Conservation (phyloP, 1,140 invertebrate genomes). For the Lethrus apterus region DNA sequence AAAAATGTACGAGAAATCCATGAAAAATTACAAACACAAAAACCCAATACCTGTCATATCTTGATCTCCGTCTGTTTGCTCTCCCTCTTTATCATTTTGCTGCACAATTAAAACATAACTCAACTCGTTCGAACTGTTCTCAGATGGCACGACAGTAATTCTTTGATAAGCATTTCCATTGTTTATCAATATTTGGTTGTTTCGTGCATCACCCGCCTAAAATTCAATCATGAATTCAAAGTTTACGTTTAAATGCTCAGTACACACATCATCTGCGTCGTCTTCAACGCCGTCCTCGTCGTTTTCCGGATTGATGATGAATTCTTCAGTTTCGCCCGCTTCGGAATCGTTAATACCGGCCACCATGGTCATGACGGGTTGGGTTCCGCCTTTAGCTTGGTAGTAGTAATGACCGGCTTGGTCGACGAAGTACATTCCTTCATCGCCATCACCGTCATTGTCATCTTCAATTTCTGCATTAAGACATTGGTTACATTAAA, state of each 20-base stretch:
- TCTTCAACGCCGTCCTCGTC: conserved; percentile 44
- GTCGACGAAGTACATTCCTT: conserved; percentile 69
- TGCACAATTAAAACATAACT: conserved; percentile 87
- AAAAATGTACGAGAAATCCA: too few species aligned
- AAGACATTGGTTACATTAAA: too few species aligned
- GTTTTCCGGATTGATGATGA: conserved; percentile 45
- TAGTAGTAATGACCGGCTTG: conserved; percentile 72
- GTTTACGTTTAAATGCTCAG: background rate
- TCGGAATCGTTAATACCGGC: conserved; percentile 42
- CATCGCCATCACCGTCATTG: conserved; percentile 48
- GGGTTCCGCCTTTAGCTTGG: conserved; percentile 53
- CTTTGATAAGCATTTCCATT: conserved; percentile 67
- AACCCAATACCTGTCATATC: conserved; percentile 49
- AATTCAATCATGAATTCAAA: conserved; percentile 12
- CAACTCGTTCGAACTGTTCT: conserved; percentile 71
- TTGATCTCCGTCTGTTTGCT: conserved; percentile 53
- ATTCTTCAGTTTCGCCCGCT: conserved; percentile 40
- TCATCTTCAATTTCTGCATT: conserved; percentile 45
- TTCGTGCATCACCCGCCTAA: conserved; percentile 37
- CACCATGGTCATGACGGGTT: conserved; percentile 55
- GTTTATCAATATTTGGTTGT: conserved; percentile 49
- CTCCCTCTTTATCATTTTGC: conserved; percentile 54
- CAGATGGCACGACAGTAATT: conserved; percentile 78
- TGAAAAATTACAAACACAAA: too few species aligned
- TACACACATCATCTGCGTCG: conserved; percentile 24